Evolutionary conservation across 2,797 vertebrate genomes (phyloP), one percentile per base, ranked within the genome.

Genomic region (Pseudomugil tenellus): DNA sequence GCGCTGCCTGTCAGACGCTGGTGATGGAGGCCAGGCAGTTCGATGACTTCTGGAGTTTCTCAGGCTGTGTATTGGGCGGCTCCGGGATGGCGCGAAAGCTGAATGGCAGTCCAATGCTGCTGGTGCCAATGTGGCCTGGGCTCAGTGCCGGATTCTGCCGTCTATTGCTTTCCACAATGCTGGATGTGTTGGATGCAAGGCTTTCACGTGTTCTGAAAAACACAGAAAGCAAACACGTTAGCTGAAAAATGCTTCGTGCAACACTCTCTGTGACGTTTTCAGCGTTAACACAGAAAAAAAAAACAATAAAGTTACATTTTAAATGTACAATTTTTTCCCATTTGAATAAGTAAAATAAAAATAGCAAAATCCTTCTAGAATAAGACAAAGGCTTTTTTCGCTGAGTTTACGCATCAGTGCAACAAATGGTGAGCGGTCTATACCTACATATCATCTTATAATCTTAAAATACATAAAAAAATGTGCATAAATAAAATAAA

Each of bases 1-100:
- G 63, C 74, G 82, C 83, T 83, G 87, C 85, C 74, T 67, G 87
- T 99, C 96, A 99, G 96, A 99, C 98, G 90, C 98, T 99, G 93
- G 98, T 99, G 93, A 99, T 98, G 93, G 98, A 99, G 93, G 98
- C 97, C 93, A 99, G 94, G 94, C 97, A 99, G 96, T 95, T 98
- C 84, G 96, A 94, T 87, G 97, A 95, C 95, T 99, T 99, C 95
- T 97, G 97, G 84, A 99, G 94, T 92, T 99, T 99, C 93, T 99
- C 98, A 77, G 96, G 94, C 92, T 98, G 97, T 4, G 93, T 93
- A 69, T 94, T 84, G 16, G 96, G 93, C 23, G 97, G 95, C 76
- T 99, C 97, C 34, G 96, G 91, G 86, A 95, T 91, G 75, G 96
- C 93, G 79, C 97, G 96, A 94, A 99, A 99, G 94, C 79, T 97